phyloP scores from a whole-genome alignment of 2,888 invertebrate genomes.

The Biston stratarius region DNA sequence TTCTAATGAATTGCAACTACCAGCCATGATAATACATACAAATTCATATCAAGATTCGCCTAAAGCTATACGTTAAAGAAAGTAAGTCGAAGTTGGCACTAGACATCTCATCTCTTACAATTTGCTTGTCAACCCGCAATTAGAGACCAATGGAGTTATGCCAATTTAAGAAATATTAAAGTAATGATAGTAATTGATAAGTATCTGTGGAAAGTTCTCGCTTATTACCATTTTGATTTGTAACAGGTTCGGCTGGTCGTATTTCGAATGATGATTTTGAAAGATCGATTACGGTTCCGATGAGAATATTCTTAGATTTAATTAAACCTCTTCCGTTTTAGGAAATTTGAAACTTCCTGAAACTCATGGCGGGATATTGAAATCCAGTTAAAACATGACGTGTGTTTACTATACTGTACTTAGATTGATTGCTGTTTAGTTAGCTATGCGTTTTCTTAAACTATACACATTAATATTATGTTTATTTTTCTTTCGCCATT shows the following conservation, averaged over 20 bases:
- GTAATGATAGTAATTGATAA: slow-evolving; percentile 62
- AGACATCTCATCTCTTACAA: slow-evolving; percentile 47
- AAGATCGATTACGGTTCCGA: slow-evolving; percentile 17
- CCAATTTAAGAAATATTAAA: slow-evolving; percentile 58
- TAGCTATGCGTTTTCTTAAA: not conserved
- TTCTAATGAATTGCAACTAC: slow-evolving; percentile 40
- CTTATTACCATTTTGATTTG: slow-evolving; percentile 54
- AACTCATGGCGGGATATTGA: slow-evolving; percentile 1
- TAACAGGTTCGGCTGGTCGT: slow-evolving; percentile 44
- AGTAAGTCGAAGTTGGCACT: slow-evolving; percentile 20
- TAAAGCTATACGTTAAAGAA: slow-evolving; percentile 35
- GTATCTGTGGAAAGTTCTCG: slow-evolving; percentile 52
- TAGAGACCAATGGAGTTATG: slow-evolving; percentile 58
- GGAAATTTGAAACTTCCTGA: slow-evolving; percentile 7
- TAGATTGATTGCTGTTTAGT: not conserved
- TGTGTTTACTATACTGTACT: not conserved
- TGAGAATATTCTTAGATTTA: slow-evolving; percentile 9
- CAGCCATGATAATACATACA: slow-evolving; percentile 24
- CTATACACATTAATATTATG: not conserved
- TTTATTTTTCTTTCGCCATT: not conserved
- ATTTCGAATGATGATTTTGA: slow-evolving; percentile 35
- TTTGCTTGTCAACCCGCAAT: slow-evolving; percentile 64
- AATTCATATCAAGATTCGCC: slow-evolving; percentile 43
- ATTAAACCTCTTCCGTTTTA: slow-evolving; percentile 14
- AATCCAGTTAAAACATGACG: not conserved